Base-by-base conservation (phyloP, 2,888 invertebrate species). In the Euproctis similis region DNA sequence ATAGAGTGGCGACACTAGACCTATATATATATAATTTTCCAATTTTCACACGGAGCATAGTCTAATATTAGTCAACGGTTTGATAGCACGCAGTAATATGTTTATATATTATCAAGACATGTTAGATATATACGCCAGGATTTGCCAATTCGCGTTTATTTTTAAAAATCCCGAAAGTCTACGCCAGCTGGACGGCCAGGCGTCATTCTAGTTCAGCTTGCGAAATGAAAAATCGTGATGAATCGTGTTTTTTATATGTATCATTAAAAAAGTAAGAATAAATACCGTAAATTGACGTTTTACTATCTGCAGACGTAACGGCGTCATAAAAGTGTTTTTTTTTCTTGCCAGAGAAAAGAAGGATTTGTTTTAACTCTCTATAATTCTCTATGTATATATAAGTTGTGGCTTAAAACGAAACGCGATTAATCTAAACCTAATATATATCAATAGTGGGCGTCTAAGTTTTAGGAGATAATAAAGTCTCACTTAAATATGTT, bases 121-220 rank as follows among this genome's bases (percentile, higher is more conserved):
- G 53, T 56, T 50, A 53, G 44, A 53, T 53, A 46, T 44, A 49
- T 43, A 49, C 43, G 54, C 52, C 47, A 59, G 54, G 57, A 59
- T 59, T 61, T 66, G 59, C 60, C 56, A 63, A 67, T 63, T 65
- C 62, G 55, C 44, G 65, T 72, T 71, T 74, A 76, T 76, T 76
- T 75, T 67, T 50, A 63, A 53, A n/a, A n/a, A 34, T 60, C 53
- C 57, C 49, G 64, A 67, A 66, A 74, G 67, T 64, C 68, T 67
- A 71, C 62, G 70, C 63, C 66, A 63, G 48, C 40, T 52, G 54
- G 54, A 53, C 51, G 46, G 44, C 42, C 46, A 24, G 37, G 50
- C 51, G 55, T 49, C 57, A 50, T 49, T 60, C 35, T 42, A 41
- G 51, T 59, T 57, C 61, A 13, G 24, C 18, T 26, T 17, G 22